Evolutionary conservation across 1,140 invertebrate genomes (phyloP), one percentile per base, ranked within the genome.

Genomic region (Drosophila parabipectinata): DNA sequence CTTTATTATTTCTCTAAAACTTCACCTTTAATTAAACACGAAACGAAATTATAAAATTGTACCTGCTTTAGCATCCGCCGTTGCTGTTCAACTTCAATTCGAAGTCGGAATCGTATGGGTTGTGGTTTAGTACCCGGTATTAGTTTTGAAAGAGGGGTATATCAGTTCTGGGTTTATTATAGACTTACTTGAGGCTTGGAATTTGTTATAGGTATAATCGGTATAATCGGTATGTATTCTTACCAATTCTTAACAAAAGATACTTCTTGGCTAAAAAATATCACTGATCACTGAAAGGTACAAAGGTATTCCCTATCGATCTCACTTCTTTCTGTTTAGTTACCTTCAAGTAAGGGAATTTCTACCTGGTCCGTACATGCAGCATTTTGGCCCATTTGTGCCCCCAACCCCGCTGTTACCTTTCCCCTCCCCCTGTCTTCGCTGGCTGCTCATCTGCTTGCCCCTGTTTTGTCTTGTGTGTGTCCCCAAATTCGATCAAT

Each of bases 1-100:
- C 84, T 88, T 88, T 89, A 88, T 88, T 88, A 88, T 88, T 88
- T 88, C 83, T 88, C 87, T 88, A 88, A 88, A 88, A 88, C 83
- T 88, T 88, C 83, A 88, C 83, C 83, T 88, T 88, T 88, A 88
- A 88, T 88, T 88, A 88, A 88, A 89, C 83, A 88, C 79, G 83
- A 88, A 88, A 88, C 83, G 84, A 88, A 88, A 88, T 88, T 88
- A 88, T 88, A 88, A 88, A 88, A 88, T 83, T 88, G 83, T 88
- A 88, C 83, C 83, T 88, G 83, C 83, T 88, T 89, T 87, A 87
- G 61, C 77, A 79, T 67, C 73, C 67, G 73, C 52, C 56, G 45
- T 32, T 3, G 37, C 61, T 59, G 72, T 77, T 50, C 6, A 28
- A 56, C 55, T 64, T 24, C 53, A 56, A 78, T 67, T 64, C 54